Conservation (phyloP, 2,888 invertebrate genomes). For the Brachyptera risi region DNA sequence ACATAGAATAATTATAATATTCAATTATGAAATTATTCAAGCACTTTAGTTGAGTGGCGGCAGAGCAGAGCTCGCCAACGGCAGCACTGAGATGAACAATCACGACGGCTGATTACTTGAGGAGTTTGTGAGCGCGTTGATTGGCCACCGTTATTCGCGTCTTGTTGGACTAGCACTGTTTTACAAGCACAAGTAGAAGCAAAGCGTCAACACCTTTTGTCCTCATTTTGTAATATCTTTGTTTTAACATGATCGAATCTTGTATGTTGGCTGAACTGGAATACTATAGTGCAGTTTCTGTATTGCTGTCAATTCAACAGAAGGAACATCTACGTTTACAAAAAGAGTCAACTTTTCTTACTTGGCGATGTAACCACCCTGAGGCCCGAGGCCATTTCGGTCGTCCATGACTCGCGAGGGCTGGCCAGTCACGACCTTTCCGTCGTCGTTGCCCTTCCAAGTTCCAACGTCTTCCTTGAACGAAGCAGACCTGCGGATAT, state of each 20-base stretch:
- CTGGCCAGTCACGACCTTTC: slow-evolving; percentile 52
- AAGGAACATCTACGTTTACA: no score
- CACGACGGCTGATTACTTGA: slow-evolving; percentile 61
- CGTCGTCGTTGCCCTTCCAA: slow-evolving; percentile 59
- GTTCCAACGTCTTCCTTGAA: slow-evolving; percentile 57
- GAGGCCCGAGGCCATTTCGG: slow-evolving; percentile 45
- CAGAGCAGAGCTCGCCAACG: neutral
- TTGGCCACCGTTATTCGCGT: slow-evolving; percentile 95
- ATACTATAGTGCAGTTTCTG: no score
- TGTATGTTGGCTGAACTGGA: no score
- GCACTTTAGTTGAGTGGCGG: slow-evolving; percentile 27
- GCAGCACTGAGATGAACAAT: neutral
- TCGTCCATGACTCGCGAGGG: slow-evolving; percentile 50
- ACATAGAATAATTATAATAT: slow-evolving; percentile 21
- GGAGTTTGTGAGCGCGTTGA: slow-evolving; percentile 93
- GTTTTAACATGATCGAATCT: no score
- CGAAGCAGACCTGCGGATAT: slow-evolving; percentile 43
- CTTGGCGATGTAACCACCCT: slow-evolving; percentile 52
- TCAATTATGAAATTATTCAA: slow-evolving; percentile 28
- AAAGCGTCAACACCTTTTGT: no score
- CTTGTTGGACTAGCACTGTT: slow-evolving; percentile 86
- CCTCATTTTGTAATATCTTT: no score
- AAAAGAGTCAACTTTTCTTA: no score
- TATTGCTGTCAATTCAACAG: no score
- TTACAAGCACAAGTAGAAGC: slow-evolving; percentile 30